phyloP scores from a whole-genome alignment of 2,113 vertebrate genomes.

The Hippoglossus stenolepis region DNA sequence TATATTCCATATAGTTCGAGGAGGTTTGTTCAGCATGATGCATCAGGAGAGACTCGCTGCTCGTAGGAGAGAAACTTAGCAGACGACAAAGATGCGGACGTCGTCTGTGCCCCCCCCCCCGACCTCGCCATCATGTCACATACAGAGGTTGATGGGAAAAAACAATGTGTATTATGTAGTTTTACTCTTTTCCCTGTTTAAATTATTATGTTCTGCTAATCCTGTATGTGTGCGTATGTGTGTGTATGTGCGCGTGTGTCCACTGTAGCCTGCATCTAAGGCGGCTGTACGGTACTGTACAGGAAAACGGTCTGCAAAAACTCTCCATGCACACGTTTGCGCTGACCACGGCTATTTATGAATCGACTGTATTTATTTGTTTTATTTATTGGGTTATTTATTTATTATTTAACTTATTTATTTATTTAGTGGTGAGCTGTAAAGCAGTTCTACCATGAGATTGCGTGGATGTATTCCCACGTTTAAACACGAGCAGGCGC shows the following conservation, averaged over 20 bases:
- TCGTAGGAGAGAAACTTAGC: conserved; percentile 32
- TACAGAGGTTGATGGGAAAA: background rate
- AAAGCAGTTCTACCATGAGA: conserved; percentile 33
- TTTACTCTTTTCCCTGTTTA: conserved; percentile 61
- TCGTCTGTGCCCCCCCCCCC: conserved; percentile 21
- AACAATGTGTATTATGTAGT: conserved; percentile 45
- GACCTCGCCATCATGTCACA: conserved; percentile 15
- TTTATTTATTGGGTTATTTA: conserved; percentile 69
- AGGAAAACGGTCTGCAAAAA: conserved; percentile 75
- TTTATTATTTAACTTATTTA: conserved; percentile 61
- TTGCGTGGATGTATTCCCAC: conserved; percentile 41
- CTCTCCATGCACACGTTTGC: conserved; percentile 67
- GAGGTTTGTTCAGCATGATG: conserved; percentile 78
- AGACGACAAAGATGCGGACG: conserved; percentile 21
- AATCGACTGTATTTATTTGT: conserved; percentile 66
- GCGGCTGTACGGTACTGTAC: conserved; percentile 42
- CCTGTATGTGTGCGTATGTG: conserved; percentile 9
- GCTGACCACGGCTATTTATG: conserved; percentile 69
- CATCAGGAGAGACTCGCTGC: conserved; percentile 56
- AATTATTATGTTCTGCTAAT: conserved; percentile 56
- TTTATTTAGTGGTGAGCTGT: conserved; percentile 32
- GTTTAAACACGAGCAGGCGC: background rate
- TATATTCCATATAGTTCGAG: conserved; percentile 77
- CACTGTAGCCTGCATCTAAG: conserved; percentile 14
- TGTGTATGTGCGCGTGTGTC: conserved; percentile 4